Conservation (phyloP, 2,797 vertebrate species). For the Threskiornis aethiopicus region DNA sequence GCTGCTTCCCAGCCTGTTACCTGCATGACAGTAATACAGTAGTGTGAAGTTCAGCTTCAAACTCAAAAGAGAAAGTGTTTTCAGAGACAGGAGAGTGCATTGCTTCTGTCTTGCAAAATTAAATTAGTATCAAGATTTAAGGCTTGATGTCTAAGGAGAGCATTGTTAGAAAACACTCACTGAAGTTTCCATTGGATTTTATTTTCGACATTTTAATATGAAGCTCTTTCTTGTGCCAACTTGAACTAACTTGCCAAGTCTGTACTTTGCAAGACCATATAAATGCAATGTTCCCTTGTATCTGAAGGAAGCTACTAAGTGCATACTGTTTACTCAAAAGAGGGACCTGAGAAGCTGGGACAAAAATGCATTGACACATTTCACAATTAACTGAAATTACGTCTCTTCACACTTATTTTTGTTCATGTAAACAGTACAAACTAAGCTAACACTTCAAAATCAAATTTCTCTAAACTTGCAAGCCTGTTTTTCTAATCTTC, state of each 20-base stretch:
- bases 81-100: background rate
- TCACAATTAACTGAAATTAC: background rate
- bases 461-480: background rate
- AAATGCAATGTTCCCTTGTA: background rate
- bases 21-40: background rate
- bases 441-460: background rate
- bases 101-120: background rate
- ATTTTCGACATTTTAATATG: background rate
- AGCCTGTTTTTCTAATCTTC: background rate
- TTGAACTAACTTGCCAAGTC: background rate
- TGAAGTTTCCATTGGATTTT: conserved; percentile 24
- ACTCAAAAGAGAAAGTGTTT: background rate
- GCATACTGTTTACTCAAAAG: background rate
- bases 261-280: background rate
- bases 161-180: background rate
- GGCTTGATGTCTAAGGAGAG: background rate
- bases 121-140: background rate
- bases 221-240: background rate
- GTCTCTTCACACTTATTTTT: background rate
- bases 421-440: background rate
- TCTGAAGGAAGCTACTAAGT: background rate
- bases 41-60: background rate
- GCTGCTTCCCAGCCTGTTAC: background rate
- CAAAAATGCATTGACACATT: background rate
- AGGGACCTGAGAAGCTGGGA: background rate